Evolutionary conservation across 2,797 vertebrate species (phyloP).

Genomic region (Pogoniulus pusillus): DNA sequence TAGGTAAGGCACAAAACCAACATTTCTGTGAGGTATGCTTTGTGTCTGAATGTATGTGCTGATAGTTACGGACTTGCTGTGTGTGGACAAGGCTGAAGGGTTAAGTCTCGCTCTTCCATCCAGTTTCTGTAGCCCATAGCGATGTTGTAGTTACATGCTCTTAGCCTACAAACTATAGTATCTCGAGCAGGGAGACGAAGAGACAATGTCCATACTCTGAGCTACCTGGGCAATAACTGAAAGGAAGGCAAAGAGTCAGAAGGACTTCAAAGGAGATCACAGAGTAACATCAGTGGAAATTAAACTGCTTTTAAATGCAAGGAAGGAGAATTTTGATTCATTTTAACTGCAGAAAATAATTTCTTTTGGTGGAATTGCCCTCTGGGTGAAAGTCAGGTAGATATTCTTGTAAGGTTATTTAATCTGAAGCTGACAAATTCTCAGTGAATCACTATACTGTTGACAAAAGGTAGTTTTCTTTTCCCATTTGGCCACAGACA

Average conservation of each 20-base stretch:
- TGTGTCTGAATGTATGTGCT: neutral
- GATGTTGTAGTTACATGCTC: neutral
- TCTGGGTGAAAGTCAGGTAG: neutral
- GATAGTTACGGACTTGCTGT: neutral
- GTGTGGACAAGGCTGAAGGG: no score
- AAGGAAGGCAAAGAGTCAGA: neutral
- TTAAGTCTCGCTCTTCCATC: accelerated
- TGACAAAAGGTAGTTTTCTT: neutral
- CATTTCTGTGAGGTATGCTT: accelerated
- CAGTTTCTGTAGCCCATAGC: neutral
- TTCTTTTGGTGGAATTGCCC: neutral
- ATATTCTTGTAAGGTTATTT: neutral
- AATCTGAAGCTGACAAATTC: neutral
- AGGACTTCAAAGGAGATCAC: neutral
- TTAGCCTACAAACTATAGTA: neutral
- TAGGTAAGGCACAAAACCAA: neutral
- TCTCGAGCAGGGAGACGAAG: no score
- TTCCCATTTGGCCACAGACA: neutral
- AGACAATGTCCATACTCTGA: neutral
- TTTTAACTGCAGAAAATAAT: neutral
- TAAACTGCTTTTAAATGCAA: neutral
- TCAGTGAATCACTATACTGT: neutral
- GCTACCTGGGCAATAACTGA: no score
- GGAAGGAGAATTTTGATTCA: neutral
- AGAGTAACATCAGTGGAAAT: neutral